Base-by-base conservation (phyloP, 2,797 vertebrate genomes). In the Periparus ater region DNA sequence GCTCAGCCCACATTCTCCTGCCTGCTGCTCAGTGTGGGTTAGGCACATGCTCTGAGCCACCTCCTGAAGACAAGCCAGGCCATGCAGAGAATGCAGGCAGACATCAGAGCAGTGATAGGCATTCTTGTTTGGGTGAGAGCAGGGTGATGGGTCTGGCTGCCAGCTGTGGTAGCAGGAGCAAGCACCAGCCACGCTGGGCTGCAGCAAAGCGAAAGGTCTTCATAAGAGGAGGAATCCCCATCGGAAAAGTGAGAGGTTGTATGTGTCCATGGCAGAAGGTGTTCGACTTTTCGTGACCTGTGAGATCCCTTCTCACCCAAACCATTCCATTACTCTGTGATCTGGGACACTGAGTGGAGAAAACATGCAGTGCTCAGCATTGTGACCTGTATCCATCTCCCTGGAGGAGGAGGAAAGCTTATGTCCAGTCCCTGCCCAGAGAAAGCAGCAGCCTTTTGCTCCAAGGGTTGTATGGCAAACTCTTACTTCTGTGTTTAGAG, bases 11-110 rank as follows among this genome's bases (percentile, higher is more conserved):
- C 13, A 8, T 10, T 65, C 30, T 53, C 30, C 72, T 2, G 1
- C 65, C 76, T 29, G 36, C 18, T 5, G 1, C 60, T 62, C 42
- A 45, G 4, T 0, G 0, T 45, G 48, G 0, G 0, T 45, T 63
- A 20, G 32, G 20, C 42, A 9, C 29, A 0, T 17, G n/a, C 21
- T 61, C 70, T 36, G 36, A 70, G 66, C 40, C 34, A 62, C 40
- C 23, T 80, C 61, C 68, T 84, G 57, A 53, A 9, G 36, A 14
- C 8, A 36, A 57, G 13, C 8, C 6, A 3, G 61, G 42, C 42
- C 3, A 0, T 38, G 34, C 25, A 65, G 55, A 16, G 32, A 18
- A 71, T 51, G 47, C 47, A 12, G 60, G 9, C 19, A 61, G 42
- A 8, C 13, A 8, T 18, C 5, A 5, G 32, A 29, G 51, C 1